Percentiles rank a stretch among this genome's conserved stretches.
These are phyloP conservation scores for Drosophila sechellia DNA, from an alignment of 1,140 invertebrate genomes.

Conservation along the genomic window DNA sequence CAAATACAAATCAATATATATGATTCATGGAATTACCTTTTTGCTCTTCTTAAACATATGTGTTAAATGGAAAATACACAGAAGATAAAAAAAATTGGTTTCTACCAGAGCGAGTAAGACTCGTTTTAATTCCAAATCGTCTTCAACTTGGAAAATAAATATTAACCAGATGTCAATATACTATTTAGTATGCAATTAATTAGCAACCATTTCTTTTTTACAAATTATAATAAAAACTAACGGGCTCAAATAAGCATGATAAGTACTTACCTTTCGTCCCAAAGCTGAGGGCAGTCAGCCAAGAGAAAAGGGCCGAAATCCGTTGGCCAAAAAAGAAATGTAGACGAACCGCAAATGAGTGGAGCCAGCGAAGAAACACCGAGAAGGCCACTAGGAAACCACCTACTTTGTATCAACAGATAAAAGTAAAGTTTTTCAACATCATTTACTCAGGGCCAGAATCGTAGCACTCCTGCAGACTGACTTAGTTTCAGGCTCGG, in stretches of 20 bases:
- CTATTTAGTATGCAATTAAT: too few relatives aligned
- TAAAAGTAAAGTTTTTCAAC: constrained; percentile 60
- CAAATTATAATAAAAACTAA: neutral
- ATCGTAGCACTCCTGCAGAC: constrained; percentile 9
- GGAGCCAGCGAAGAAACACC: constrained; percentile 7
- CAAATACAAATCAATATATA: too few relatives aligned
- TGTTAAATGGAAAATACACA: too few relatives aligned
- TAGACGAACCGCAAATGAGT: constrained; percentile 26
- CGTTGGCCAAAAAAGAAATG: constrained; percentile 18
- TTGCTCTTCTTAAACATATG: too few relatives aligned
- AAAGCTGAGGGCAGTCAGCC: neutral
- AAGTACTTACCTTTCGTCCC: constrained; percentile 23
- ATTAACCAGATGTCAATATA: too few relatives aligned
- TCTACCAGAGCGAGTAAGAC: too few relatives aligned
- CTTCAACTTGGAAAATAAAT: too few relatives aligned
- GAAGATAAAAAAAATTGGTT: too few relatives aligned
- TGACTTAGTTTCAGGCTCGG: constrained; percentile 37
- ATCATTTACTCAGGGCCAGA: constrained; percentile 57
- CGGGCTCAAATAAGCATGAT: constrained; percentile 14
- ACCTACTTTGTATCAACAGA: constrained; percentile 44
- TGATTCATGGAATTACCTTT: too few relatives aligned
- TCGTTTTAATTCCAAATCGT: too few relatives aligned
- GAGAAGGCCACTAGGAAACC: constrained; percentile 33
- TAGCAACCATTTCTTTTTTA: too few relatives aligned
- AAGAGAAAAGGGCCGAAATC: neutral